Percentiles rank a stretch among this genome's conserved stretches.
phyloP scores from a whole-genome alignment of 2,888 invertebrate species.

The Teinopalpus imperialis region DNA sequence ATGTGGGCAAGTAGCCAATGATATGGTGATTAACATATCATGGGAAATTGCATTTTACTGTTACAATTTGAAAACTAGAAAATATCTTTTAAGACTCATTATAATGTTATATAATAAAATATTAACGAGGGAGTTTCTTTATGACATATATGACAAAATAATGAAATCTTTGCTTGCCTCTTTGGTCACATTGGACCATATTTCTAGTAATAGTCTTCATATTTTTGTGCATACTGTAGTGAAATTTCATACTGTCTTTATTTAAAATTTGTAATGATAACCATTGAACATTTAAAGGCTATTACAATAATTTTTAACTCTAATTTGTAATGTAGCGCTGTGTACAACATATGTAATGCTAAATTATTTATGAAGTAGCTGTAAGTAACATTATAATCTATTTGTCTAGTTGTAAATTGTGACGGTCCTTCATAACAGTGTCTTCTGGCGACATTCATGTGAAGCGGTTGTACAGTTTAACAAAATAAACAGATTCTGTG shows the following conservation, averaged over 20 bases:
- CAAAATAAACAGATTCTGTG: slow-evolving; percentile 64
- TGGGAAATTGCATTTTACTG: too few relatives aligned
- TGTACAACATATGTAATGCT: slow-evolving; percentile 66
- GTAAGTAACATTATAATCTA: slow-evolving; percentile 54
- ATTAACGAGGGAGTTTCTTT: too few relatives aligned
- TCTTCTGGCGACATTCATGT: slow-evolving; percentile 46
- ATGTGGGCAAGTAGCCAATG: too few relatives aligned
- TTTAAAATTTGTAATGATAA: background rate
- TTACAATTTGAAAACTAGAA: too few relatives aligned
- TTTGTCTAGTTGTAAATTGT: slow-evolving; percentile 49
- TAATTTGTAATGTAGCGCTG: slow-evolving; percentile 47
- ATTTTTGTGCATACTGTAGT: too few relatives aligned
- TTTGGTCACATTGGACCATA: slow-evolving; percentile 23
- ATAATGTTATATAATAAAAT: too few relatives aligned
- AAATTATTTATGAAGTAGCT: slow-evolving; percentile 72
- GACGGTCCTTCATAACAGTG: slow-evolving; percentile 46
- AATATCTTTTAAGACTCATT: too few relatives aligned
- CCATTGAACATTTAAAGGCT: slow-evolving; percentile 8
- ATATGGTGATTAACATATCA: too few relatives aligned
- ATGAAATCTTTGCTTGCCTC: slow-evolving; percentile 31
- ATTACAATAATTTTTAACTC: slow-evolving; percentile 26
- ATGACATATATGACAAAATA: slow-evolving; percentile 14
- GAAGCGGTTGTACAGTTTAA: slow-evolving; percentile 63
- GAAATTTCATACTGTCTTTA: background rate
- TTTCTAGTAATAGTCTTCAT: slow-evolving; percentile 11